Evolutionary conservation across 2,113 vertebrate genomes (phyloP), one percentile per base, ranked within the genome.

Genomic region (Marcusenius ussheri): DNA sequence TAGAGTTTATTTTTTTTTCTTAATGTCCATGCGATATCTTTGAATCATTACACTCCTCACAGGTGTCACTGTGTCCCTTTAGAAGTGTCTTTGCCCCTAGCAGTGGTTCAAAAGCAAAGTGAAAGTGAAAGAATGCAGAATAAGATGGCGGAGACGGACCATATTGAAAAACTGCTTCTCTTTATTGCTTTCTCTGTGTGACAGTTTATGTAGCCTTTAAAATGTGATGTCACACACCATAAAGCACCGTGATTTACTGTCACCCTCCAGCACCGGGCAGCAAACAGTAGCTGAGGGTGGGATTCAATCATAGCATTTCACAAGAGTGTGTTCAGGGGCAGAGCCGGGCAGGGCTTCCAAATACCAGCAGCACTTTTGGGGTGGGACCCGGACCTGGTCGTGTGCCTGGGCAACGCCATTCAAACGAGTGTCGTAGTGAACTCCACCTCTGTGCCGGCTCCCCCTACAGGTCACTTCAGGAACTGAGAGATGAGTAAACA

Each of bases 401-500:
- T 74, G 66, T 11, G 3, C 3, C 66, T 31, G 31, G 11, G 3
- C 13, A 15, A 3, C 9, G 31, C 66, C 66, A 74, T 6, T 47
- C 45, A 49, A 85, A 83, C 7, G 50, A 83, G 77, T 7, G 39
- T 83, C 50, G 93, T 94, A 95, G 95, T 95, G 93, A 94, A 95
- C 94, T 93, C 93, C 93, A 91, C 91, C 93, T 95, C 95, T 95
- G 94, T 94, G 94, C 95, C 92, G 93, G 92, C 94, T 70, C 93
- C 93, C 93, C 93, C 93, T 93, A 93, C 93, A 95, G 92, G 95
- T 93, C 95, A 95, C 94, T 94, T 93, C 94, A 95, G 94, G 94
- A 94, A 94, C 90, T 91, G 94, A 93, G 93, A 93, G 93, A 94
- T 91, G 93, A 93, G 93, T 96, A 95, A 95, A 95, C 95, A 95